These are phyloP conservation scores for Drosophila neutralis DNA, from an alignment of 2,888 invertebrate species.

Conservation along the genomic window DNA sequence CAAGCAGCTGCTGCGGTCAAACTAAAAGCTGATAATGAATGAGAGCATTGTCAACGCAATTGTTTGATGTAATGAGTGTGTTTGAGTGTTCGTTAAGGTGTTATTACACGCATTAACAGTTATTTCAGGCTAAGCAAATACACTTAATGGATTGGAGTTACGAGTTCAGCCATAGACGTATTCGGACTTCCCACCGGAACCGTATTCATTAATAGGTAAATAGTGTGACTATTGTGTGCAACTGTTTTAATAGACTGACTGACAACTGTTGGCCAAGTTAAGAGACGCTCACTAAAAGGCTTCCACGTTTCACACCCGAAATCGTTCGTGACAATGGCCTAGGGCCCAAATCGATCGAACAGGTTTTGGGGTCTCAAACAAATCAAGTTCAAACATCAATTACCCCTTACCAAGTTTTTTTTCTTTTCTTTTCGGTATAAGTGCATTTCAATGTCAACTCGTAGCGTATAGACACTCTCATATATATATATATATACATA, in stretches of 20 bases:
- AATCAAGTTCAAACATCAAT: constrained; percentile 71
- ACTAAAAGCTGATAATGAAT: constrained; percentile 47
- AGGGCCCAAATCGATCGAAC: constrained; percentile 37
- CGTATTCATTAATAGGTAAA: constrained; percentile 9
- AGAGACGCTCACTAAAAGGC: constrained; percentile 25
- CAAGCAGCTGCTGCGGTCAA: constrained; percentile 19
- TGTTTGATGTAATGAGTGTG: constrained; percentile 24
- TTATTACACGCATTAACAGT: constrained; percentile 34
- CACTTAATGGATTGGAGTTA: constrained; percentile 44
- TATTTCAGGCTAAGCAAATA: constrained; percentile 37
- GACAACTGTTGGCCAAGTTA: background rate
- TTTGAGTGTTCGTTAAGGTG: constrained; percentile 31
- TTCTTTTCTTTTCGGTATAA: constrained; percentile 44
- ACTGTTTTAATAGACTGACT: background rate
- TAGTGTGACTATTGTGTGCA: constrained; percentile 3
- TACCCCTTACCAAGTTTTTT: constrained; percentile 39
- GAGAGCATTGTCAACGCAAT: constrained; percentile 37
- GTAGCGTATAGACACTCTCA: background rate
- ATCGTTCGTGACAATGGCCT: constrained; percentile 26
- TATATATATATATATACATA: constrained; percentile 2
- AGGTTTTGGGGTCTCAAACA: constrained; percentile 17
- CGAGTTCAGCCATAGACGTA: constrained; percentile 7
- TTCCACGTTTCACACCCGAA: constrained; percentile 27
- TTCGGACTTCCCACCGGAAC: constrained; percentile 30
- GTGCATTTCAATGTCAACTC: constrained; percentile 67